phyloP scores from a whole-genome alignment of 2,888 invertebrate genomes.

The Phaedon cochleariae region DNA sequence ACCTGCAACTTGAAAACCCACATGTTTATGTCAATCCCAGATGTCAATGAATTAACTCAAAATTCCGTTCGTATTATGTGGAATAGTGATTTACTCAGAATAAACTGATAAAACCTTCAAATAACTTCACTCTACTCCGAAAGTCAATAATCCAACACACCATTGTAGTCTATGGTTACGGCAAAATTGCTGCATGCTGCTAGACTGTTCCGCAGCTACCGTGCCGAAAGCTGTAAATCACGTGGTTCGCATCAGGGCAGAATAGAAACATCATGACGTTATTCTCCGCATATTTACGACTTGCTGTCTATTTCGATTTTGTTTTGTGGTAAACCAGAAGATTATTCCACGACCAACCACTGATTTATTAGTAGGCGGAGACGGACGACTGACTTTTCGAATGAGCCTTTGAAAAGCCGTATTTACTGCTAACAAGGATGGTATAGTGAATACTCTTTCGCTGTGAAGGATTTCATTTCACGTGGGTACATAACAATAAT shows the following conservation, averaged over 20 bases:
- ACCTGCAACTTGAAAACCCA: too few species aligned
- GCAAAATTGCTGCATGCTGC: too few species aligned
- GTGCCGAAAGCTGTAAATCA: conserved; percentile 40
- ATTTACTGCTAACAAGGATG: background rate
- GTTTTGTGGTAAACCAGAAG: conserved; percentile 41
- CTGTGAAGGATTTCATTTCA: background rate
- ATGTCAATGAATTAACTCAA: too few species aligned
- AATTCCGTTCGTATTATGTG: too few species aligned
- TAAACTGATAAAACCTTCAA: too few species aligned
- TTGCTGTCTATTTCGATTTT: conserved; percentile 42
- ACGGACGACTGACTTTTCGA: background rate
- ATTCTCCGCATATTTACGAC: conserved; percentile 37
- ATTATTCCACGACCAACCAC: conserved; percentile 23
- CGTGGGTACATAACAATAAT: too few species aligned
- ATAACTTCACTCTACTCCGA: too few species aligned
- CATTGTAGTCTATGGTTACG: too few species aligned
- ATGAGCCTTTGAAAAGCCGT: background rate
- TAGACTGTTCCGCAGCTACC: conserved; percentile 29
- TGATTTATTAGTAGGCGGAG: conserved; percentile 36
- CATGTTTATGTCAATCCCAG: too few species aligned
- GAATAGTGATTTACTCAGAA: too few species aligned
- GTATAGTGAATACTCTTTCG: background rate
- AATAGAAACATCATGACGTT: conserved; percentile 42
- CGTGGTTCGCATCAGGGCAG: conserved; percentile 24
- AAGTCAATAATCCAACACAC: too few species aligned